Percentiles rank a stretch among this genome's conserved stretches.
Conservation (phyloP, 2,888 invertebrate species). For the Drosophila picticornis region DNA sequence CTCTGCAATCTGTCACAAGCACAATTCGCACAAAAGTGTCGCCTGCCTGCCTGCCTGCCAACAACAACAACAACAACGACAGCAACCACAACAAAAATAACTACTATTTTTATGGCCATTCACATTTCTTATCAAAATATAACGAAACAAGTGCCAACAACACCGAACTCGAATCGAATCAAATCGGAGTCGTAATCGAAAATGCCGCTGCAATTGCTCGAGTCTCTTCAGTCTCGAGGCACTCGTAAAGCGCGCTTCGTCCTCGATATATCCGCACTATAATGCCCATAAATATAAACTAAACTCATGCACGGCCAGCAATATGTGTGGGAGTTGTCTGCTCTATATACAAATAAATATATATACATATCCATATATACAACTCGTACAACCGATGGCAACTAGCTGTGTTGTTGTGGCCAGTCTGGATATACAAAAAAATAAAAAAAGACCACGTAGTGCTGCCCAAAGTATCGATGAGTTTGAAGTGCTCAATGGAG, state of each 20-base stretch:
- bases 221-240: conserved; percentile 8
- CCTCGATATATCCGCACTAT: conserved; percentile 84
- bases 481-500: conserved; percentile 69
- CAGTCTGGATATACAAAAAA: conserved; percentile 30
- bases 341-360: conserved; percentile 24
- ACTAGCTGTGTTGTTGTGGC: conserved; percentile 31
- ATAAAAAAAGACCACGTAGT: conserved; percentile 68
- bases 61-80: neutral
- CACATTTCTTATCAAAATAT: conserved; percentile 42
- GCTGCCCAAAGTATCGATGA: conserved; percentile 75
- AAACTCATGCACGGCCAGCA: conserved; percentile 75
- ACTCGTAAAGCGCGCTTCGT: conserved; percentile 64
- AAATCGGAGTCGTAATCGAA: conserved; percentile 29
- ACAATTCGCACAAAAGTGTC: conserved; percentile 33
- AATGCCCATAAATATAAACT: conserved; percentile 85
- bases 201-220: conserved; percentile 6
- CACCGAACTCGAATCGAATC: neutral
- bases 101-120: conserved; percentile 41
- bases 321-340: conserved; percentile 53
- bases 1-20: conserved; percentile 17
- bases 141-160: conserved; percentile 32
- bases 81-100: conserved; percentile 8
- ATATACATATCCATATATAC: conserved; percentile 31
- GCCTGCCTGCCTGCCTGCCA: conserved; percentile 13
- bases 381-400: conserved; percentile 37